Base-by-base conservation (phyloP, 2,797 vertebrate species). In the Lutjanus argentimaculatus region DNA sequence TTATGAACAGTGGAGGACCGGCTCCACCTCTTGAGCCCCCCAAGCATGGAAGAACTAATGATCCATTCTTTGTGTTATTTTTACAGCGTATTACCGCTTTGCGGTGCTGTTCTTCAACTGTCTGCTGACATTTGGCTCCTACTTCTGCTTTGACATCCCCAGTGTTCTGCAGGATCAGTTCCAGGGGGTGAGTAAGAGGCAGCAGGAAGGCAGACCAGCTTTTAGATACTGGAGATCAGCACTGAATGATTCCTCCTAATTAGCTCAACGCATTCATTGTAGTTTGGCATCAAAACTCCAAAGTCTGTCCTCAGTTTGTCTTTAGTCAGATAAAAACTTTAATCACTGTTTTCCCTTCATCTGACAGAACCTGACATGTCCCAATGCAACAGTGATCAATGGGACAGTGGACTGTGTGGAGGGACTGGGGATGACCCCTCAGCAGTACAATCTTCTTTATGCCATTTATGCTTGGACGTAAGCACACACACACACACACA, bases 141-240 rank as follows among this genome's bases (percentile, higher is more conserved):
- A 95, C 90, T 97, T 97, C 93, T 97, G 97, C 93, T 97, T 97
- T 3, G 95, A 97, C 90, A 97, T 97, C 55, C 96, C 96, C 75
- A 95, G 97, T 55, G 95, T 97, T 63, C 85, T 97, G 63, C 97
- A 97, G 90, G 95, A 97, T 48, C 96, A 96, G 90, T 95, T 97
- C 58, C 97, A 97, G 70, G 96, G 97, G 89, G 95, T 96, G 16
- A 94, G 95, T 85, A 30, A 9, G 14, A 36, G 36, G 2, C 2
- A 16, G 1, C 14, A 30, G 12, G 7, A 48, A 10, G 2, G 8
- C 17, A 25, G 16, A 48, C 2, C 15, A 8, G 0, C 19, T 48
- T 16, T 19, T 42, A 48, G 8, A 22, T 3, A 3, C 3, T 0
- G 25, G 25, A 30, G 25, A 36, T 36, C 25, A 64, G 22, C 7